phyloP scores from a whole-genome alignment of 2,888 invertebrate species.

The Tetrapedia diversipes region DNA sequence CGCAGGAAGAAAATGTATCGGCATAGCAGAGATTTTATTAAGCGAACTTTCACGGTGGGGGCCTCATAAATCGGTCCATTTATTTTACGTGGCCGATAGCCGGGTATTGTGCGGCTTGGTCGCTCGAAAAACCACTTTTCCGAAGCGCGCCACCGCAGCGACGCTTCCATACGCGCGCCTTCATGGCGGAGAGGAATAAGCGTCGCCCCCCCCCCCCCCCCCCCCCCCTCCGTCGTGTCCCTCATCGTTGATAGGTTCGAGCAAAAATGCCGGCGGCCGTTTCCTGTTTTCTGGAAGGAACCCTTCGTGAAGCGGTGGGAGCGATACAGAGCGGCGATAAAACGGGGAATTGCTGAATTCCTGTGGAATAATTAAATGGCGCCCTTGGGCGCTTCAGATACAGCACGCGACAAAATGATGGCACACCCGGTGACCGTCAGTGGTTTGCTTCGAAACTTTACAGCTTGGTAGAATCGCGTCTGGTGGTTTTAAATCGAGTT shows the following conservation, averaged over 20 bases:
- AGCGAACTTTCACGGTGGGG: conserved; percentile 53
- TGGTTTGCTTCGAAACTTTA: no score
- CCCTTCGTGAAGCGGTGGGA: conserved; percentile 23
- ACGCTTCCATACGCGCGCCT: conserved; percentile 8
- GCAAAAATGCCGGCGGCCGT: conserved; percentile 32
- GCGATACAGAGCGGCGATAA: conserved; percentile 48
- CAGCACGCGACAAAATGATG: no score
- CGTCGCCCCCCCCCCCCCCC: not conserved
- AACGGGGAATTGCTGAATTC: conserved; percentile 57
- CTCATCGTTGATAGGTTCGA: conserved; percentile 53
- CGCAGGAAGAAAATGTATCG: conserved; percentile 60
- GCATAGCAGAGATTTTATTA: conserved; percentile 75
- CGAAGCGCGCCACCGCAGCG: conserved; percentile 32
- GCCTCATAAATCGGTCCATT: conserved; percentile 77
- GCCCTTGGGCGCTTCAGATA: conserved; percentile 12
- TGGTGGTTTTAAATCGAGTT: no score
- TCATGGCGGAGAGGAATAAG: conserved; percentile 42
- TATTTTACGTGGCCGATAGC: conserved; percentile 69
- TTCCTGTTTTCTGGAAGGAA: conserved; percentile 43
- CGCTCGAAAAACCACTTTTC: conserved; percentile 54
- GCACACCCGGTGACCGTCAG: no score
- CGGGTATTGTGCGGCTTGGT: conserved; percentile 65
- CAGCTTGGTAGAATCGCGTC: no score
- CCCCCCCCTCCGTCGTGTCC: not conserved
- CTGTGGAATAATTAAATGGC: conserved; percentile 53